Base-by-base conservation (phyloP, 2,797 vertebrate genomes). In the Parauchenoglanis ngamensis region DNA sequence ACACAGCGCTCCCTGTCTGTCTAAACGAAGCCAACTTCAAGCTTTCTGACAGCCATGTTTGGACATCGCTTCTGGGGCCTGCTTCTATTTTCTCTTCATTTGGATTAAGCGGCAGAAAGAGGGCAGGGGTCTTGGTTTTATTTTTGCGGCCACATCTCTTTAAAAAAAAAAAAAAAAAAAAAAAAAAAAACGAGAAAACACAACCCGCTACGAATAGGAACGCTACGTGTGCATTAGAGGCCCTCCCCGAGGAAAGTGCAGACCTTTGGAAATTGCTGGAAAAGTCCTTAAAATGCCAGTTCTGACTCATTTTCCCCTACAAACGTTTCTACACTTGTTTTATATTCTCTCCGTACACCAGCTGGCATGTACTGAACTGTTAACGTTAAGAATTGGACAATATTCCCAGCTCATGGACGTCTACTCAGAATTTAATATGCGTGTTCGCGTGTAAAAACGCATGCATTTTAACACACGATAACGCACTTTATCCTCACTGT, bases 231-330 rank as follows among this genome's bases (percentile, higher is more conserved):
- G 31, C 28, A 44, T 63, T 7, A 79, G 68, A 65, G 44, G 76
- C 54, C 21, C 40, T 88, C 85, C 82, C 67, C n/a, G 59, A 73
- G 49, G 35, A 80, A 57, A 84, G 31, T 56, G 35, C 88, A 63
- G 70, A 85, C 72, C 79, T 85, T 68, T 63, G 77, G 46, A 85
- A 86, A 87, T 72, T 81, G 67, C 80, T 75, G 78, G 76, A 77
- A 77, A 81, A 65, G 90, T 70, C 67, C 82, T 87, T 59, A 83
- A 89, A 90, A 85, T 44, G 76, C 57, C 79, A 70, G 78, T 81
- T 89, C 84, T 81, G 86, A 84, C 79, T 89, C 83, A 89, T 85
- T 88, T 88, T 85, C 59, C 85, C 78, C 0, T 82, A 49, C 77
- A 54, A 76, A 49, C 44, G 75, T 89, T 89, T 86, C 63, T 84